Base-by-base conservation (phyloP, 1,140 invertebrate species). In the Lepidostoma basale region DNA sequence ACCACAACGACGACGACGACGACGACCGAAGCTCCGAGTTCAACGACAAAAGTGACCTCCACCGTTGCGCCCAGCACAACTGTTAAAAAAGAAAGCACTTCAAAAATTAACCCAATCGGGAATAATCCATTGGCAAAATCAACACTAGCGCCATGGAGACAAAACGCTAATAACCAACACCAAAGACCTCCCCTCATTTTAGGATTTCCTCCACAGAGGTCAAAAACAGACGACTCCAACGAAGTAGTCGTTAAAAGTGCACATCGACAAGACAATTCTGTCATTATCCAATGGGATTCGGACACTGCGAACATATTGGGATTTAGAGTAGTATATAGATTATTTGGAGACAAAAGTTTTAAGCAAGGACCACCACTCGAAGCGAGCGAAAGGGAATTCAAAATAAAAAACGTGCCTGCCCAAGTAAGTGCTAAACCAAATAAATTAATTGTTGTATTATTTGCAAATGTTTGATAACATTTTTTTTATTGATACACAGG, bases 231-330 rank as follows among this genome's bases (percentile, higher is more conserved):
- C 62, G 88, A 90, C 69, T 79, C 83, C 6, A 89, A 89, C 66
- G 92, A 95, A 77, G 92, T 95, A 1, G 85, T 94, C 45, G 90
- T 96, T 4, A 92, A 92, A 75, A 91, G 92, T 66, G 94, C 93
- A 0, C 89, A 92, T 73, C 81, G 93, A 67, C 90, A 94, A 78
- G 92, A 94, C 62, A 95, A 91, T 75, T 90, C 93, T 0, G 91
- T 97, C 0, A 91, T 94, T 42, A 94, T 97, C 58, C 91, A 94
- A 74, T 97, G 95, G 95, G 92, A 94, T 74, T 93, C 92, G 1
- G 90, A 93, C 73, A 89, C 90, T 0, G 85, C 88, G 0, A 94
- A 94, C 74, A 93, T 94, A 70, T 80, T 94, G 0, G 94, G 93
- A 10, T 96, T 96, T 75, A 84, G 93, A 54, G 93, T 96, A 6